Percentiles rank a stretch among this genome's conserved stretches.
Evolutionary conservation across 1,140 invertebrate genomes (phyloP).

Genomic region (Bombus confusus): DNA sequence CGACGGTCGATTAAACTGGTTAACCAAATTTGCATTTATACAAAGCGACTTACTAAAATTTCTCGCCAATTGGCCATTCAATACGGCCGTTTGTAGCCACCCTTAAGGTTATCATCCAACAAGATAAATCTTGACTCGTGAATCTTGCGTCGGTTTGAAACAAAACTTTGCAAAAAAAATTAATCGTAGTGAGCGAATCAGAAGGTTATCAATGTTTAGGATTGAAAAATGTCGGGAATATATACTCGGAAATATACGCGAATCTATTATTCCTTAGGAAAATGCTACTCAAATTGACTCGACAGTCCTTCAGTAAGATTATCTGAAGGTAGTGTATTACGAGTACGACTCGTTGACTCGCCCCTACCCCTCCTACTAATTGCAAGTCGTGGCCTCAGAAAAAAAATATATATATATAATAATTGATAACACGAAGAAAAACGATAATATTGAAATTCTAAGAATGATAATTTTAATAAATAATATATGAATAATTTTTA

Average conservation of each 20-base stretch:
- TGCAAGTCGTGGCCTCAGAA: background rate
- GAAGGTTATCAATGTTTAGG: slow-evolving; percentile 5
- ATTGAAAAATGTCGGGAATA: background rate
- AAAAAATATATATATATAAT: background rate
- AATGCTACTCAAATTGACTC: background rate
- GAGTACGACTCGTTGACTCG: background rate
- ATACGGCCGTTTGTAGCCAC: no score
- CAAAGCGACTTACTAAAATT: no score
- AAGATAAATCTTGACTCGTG: slow-evolving; percentile 16
- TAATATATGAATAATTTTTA: no score
- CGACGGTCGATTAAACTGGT: no score
- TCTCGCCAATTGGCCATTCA: no score
- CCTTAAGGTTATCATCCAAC: background rate
- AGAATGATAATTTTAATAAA: no score
- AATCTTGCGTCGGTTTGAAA: background rate
- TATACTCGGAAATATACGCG: no score
- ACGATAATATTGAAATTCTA: no score
- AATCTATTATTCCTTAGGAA: background rate
- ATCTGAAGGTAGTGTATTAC: background rate
- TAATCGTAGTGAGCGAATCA: background rate
- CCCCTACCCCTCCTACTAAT: no score
- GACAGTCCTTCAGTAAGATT: background rate
- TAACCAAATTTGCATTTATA: no score
- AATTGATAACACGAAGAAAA: no score
- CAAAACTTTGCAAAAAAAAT: background rate